Conservation (phyloP, 2,888 invertebrate species). For the Malachius bipustulatus region DNA sequence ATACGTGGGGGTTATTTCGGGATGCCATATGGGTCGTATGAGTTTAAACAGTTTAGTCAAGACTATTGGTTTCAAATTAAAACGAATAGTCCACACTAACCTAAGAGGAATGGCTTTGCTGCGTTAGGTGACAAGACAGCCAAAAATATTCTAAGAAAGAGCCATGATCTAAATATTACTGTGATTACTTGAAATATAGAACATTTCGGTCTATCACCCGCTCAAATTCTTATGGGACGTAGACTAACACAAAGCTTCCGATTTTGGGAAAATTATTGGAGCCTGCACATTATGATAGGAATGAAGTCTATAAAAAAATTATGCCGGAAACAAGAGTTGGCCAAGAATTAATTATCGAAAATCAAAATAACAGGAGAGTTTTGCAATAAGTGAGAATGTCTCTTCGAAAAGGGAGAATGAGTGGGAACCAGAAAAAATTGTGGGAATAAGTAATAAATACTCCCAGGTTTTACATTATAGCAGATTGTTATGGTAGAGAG, state of each 20-base stretch:
- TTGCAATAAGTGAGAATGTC: constrained; percentile 1
- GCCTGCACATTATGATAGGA: neutral
- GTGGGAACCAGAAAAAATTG: constrained; percentile 7
- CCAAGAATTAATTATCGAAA: constrained; percentile 3
- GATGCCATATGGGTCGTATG: constrained; percentile 14
- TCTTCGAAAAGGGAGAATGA: constrained; percentile 5
- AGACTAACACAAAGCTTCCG: neutral
- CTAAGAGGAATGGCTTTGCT: constrained; percentile 17
- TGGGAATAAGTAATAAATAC: constrained; percentile 3
- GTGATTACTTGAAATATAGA: neutral
- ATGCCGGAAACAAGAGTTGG: neutral
- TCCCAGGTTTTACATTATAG: constrained; percentile 8
- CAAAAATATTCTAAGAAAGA: too few relatives aligned
- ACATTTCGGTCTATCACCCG: neutral
- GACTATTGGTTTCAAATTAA: constrained; percentile 16
- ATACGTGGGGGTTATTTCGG: constrained; percentile 12
- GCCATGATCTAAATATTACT: neutral
- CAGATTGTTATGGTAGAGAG: neutral
- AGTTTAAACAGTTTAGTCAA: constrained; percentile 15
- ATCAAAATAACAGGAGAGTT: constrained; percentile 4
- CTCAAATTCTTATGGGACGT: constrained; percentile 2
- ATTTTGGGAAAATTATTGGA: neutral
- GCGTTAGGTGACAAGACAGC: constrained; percentile 11
- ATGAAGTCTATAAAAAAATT: neutral
- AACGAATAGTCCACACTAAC: constrained; percentile 17